Base-by-base conservation (phyloP, 2,888 invertebrate species). In the Drosophila infuscata region DNA sequence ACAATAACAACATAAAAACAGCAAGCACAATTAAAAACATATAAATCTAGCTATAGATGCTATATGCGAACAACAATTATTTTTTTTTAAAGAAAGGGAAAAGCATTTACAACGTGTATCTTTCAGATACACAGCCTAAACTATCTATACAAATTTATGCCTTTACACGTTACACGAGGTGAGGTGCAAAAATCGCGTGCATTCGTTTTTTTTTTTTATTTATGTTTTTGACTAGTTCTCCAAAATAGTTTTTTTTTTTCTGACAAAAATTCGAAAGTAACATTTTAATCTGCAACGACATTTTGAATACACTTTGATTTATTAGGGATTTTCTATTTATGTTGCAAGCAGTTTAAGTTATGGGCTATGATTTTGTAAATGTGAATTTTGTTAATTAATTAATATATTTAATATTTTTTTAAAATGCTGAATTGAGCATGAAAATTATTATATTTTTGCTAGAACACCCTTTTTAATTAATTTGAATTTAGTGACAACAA, bases 1-100 rank as follows among this genome's bases (percentile, higher is more conserved):
- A 57, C 33, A 69, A 17, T 30, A 66, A 20, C 20, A 46, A 41
- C 4, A 29, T 25, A 70, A 38, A 35, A 73, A 48, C 59, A 71
- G 58, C 46, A 67, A n/a, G 35, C 61, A 52, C 76, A 68, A 78
- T 79, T 75, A 78, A 78, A 79, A 78, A 64, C 64, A 68, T 54
- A 78, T 79, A 75, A 75, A 72, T 79, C 69, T 62, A 51, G 59
- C 63, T 53, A 32, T 75, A 51, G 20, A 20, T 61, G 59, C 60
- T 52, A 57, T 56, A 52, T 20, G 43, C 32, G 46, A 9, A 52
- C 75, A 70, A 41, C 33, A 64, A 51, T 63, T 32, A n/a, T 52
- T 25, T 36, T 56, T 56, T 36, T 52, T 48, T 43, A 30, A 46
- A 6, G 51, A 38, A 59, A 62, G 65, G 58, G 70, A 57, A 35